phyloP scores from a whole-genome alignment of 2,888 invertebrate species.

The Gari tellinella region DNA sequence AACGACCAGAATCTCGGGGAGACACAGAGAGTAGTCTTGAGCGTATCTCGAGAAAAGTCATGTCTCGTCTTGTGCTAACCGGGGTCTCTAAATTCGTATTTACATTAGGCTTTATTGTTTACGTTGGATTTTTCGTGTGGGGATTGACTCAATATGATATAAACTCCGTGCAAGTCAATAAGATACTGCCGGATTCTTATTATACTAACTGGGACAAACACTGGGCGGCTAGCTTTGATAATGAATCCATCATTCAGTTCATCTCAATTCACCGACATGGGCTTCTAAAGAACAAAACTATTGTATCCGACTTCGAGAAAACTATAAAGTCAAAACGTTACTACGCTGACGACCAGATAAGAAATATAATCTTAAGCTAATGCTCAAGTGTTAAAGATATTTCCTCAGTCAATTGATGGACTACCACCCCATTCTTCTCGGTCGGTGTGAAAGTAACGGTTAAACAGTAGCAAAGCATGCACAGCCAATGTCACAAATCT shows the following conservation, averaged over 20 bases:
- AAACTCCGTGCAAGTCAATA: constrained; percentile 33
- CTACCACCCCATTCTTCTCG: too few species aligned
- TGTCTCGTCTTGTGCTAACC: constrained; percentile 27
- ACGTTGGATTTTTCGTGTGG: constrained; percentile 26
- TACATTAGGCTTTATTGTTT: constrained; percentile 11
- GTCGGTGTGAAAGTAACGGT: too few species aligned
- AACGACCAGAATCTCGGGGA: constrained; percentile 32
- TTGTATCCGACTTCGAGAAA: constrained; percentile 31
- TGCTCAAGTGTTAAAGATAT: too few species aligned
- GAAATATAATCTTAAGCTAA: too few species aligned
- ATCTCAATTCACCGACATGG: constrained; percentile 28
- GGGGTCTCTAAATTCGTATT: constrained; percentile 22
- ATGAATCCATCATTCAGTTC: constrained; percentile 26
- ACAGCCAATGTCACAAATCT: too few species aligned
- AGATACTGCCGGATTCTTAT: constrained; percentile 30
- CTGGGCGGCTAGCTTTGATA: constrained; percentile 22
- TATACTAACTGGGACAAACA: constrained; percentile 32
- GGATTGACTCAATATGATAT: constrained; percentile 15
- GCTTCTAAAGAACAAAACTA: constrained; percentile 18
- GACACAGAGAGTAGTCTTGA: constrained; percentile 38
- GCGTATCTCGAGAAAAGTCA: constrained; percentile 21
- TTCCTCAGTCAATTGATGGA: too few species aligned
- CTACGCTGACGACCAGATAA: too few species aligned
- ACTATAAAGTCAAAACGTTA: constrained; percentile 18
- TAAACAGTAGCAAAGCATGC: too few species aligned